phyloP scores from a whole-genome alignment of 2,113 vertebrate species.

The Haemorhous mexicanus region DNA sequence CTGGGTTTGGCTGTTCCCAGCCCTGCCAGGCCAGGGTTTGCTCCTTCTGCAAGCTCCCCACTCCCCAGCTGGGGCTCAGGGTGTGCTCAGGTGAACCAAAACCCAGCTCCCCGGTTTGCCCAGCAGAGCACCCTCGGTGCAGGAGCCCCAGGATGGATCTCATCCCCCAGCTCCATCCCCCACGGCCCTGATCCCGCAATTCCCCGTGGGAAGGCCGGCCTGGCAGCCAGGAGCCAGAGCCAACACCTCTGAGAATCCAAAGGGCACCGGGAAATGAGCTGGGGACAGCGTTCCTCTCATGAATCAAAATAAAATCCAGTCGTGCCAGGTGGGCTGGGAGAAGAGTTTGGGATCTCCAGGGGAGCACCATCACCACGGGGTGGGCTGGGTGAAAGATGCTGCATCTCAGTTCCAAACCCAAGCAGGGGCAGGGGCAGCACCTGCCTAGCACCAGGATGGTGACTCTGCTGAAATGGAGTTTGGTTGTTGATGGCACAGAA shows the following conservation, averaged over 20 bases:
- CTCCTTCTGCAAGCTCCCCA: not conserved
- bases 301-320: accelerated
- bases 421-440: not conserved
- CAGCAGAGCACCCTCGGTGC: accelerated
- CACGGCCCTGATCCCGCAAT: not conserved
- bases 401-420: not conserved
- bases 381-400: not conserved
- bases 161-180: not conserved
- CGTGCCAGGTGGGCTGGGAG: not conserved
- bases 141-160: not conserved
- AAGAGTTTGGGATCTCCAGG: not conserved
- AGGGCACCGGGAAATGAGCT: accelerated
- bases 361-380: accelerated
- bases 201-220: accelerated
- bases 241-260: not conserved
- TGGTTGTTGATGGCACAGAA: accelerated
- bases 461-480: not conserved
- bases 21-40: accelerated
- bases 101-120: not conserved
- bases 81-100: not conserved
- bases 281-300: not conserved
- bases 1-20: not conserved
- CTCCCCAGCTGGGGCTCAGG: accelerated
- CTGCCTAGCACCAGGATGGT: not conserved
- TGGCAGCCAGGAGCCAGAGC: accelerated